phyloP scores from a whole-genome alignment of 2,888 invertebrate genomes.

The Polydrusus cervinus region DNA sequence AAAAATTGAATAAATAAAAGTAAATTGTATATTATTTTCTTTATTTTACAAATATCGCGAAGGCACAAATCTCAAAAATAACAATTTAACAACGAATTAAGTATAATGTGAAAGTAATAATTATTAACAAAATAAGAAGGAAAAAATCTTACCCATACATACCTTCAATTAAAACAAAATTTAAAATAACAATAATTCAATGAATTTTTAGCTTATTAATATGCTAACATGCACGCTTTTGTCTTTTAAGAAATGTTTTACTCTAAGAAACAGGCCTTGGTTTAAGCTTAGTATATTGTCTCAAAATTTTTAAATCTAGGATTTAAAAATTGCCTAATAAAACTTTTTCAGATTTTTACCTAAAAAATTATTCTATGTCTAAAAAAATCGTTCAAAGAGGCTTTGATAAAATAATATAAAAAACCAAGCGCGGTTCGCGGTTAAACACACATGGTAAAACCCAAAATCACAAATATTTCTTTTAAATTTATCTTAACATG shows the following conservation, averaged over 20 bases:
- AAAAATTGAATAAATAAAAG: neutral
- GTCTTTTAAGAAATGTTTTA: conserved; percentile 30
- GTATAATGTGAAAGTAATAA: conserved; percentile 55
- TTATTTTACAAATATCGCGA: conserved; percentile 68
- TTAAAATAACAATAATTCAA: conserved; percentile 54
- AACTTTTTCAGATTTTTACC: conserved; percentile 4
- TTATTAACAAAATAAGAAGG: conserved; percentile 58
- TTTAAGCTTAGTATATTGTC: conserved; percentile 45
- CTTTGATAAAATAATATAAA: too few relatives aligned
- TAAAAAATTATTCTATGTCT: conserved; percentile 5
- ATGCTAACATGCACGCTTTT: conserved; percentile 41
- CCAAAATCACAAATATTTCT: too few relatives aligned
- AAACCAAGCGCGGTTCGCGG: neutral
- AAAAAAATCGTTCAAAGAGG: neutral
- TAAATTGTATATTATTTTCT: conserved; percentile 53
- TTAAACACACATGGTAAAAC: too few relatives aligned
- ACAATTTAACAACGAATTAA: conserved; percentile 65
- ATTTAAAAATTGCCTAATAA: conserved; percentile 25
- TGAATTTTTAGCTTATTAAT: conserved; percentile 35
- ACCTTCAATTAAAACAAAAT: conserved; percentile 53
- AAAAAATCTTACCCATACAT: conserved; percentile 59
- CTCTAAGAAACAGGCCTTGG: conserved; percentile 49
- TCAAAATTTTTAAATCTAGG: conserved; percentile 34
- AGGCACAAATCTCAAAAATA: conserved; percentile 70
- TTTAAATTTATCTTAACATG: too few relatives aligned